phyloP scores from a whole-genome alignment of 1,140 invertebrate species.

The Diabrotica virgifera region DNA sequence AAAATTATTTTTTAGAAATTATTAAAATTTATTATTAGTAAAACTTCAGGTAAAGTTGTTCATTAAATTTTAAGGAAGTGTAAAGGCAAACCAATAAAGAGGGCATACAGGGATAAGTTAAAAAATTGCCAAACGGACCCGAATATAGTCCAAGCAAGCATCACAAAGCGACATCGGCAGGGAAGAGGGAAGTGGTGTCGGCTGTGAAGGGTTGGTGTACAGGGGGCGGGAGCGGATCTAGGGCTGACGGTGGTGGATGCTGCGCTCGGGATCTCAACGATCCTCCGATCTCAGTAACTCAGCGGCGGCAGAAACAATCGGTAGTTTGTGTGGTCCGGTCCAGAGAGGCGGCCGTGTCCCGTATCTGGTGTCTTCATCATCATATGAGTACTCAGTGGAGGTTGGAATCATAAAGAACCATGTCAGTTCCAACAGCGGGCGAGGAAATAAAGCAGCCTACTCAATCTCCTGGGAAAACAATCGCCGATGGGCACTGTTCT shows the following conservation, averaged over 20 bases:
- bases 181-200: conserved; percentile 10
- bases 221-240: conserved; percentile 18
- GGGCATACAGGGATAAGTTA: too few relatives aligned
- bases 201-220: conserved; percentile 16
- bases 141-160: background rate
- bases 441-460: conserved; percentile 11
- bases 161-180: conserved; percentile 4
- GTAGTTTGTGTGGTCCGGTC: conserved; percentile 14
- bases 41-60: too few relatives aligned
- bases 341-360: conserved; percentile 13
- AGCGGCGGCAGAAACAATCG: conserved; percentile 17
- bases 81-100: too few relatives aligned
- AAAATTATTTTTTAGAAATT: too few relatives aligned
- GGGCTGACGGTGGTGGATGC: conserved; percentile 17
- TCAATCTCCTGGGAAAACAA: conserved; percentile 10
- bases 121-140: background rate
- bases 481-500: conserved; percentile 20
- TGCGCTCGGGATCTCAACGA: conserved; percentile 19
- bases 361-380: conserved; percentile 8
- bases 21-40: too few relatives aligned
- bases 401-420: conserved; percentile 5
- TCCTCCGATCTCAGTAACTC: conserved; percentile 17
- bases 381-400: conserved; percentile 7
- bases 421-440: conserved; percentile 12
- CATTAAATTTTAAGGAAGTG: too few relatives aligned